Evolutionary conservation across 2,797 vertebrate species (phyloP).

Genomic region (Kryptopterus vitreolus): DNA sequence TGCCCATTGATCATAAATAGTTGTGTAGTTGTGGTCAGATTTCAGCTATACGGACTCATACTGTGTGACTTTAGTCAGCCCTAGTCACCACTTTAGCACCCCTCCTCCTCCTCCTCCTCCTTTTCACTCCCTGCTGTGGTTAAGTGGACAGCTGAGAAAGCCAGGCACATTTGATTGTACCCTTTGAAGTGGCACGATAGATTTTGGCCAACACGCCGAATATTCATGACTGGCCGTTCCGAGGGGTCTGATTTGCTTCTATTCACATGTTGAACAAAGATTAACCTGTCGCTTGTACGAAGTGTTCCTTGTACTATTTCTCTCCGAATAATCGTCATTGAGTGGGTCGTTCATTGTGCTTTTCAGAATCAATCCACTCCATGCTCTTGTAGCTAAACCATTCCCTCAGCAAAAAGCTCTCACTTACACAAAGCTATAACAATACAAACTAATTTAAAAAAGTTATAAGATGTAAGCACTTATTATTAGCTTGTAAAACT

Average conservation of each 20-base stretch:
- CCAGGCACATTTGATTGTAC: conserved; percentile 68
- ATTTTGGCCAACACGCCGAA: conserved; percentile 58
- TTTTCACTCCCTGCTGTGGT: conserved; percentile 61
- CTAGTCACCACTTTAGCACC: conserved; percentile 54
- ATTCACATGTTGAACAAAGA: conserved; percentile 29
- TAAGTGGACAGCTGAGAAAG: conserved; percentile 85
- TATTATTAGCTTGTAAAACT: conserved; percentile 7
- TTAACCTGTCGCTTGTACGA: conserved; percentile 45
- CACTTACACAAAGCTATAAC: conserved; percentile 29
- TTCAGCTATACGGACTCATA: conserved; percentile 73
- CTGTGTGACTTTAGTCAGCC: conserved; percentile 67
- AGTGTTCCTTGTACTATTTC: conserved; percentile 39
- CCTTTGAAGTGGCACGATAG: conserved; percentile 70
- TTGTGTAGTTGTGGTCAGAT: conserved; percentile 68
- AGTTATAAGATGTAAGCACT: conserved; percentile 40
- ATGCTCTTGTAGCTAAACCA: conserved; percentile 43
- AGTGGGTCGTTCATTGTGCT: conserved; percentile 33
- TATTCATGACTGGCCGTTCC: conserved; percentile 52
- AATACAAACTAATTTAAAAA: too few relatives aligned
- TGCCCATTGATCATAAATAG: conserved; percentile 27
- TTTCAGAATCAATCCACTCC: conserved; percentile 56
- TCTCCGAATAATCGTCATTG: conserved; percentile 32
- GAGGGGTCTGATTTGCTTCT: conserved; percentile 36
- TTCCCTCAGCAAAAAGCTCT: conserved; percentile 46
- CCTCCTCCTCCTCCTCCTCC: conserved; percentile 32